These are phyloP conservation scores for Rhinolophus ferrumequinum DNA, from an alignment of 2,113 vertebrate species.

Conservation along the genomic window DNA sequence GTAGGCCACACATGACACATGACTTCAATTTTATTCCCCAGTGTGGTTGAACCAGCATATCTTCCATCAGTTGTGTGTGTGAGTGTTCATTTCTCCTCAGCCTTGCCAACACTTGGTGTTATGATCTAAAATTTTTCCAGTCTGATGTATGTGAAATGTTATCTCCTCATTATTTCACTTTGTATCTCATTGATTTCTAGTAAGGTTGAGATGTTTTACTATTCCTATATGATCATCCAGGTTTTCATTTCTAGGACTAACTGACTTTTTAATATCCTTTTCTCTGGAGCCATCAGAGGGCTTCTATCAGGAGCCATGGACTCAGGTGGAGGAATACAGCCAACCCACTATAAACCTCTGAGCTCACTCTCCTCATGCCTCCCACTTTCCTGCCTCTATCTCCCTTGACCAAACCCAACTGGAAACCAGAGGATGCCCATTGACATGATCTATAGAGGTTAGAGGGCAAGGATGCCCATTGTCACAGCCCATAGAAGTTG, in stretches of 20 bases:
- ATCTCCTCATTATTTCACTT: background rate
- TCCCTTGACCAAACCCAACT: background rate
- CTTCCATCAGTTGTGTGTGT: background rate
- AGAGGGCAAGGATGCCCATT: background rate
- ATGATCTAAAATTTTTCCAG: background rate
- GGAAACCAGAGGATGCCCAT: background rate
- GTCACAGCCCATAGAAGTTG: background rate
- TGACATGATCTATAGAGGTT: background rate
- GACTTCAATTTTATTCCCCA: background rate
- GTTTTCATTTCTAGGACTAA: background rate
- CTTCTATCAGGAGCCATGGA: background rate
- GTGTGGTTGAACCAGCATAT: background rate
- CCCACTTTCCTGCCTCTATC: background rate
- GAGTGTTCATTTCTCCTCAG: background rate
- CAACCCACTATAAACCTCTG: background rate
- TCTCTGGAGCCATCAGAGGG: background rate
- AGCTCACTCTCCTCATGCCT: background rate
- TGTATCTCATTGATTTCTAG: background rate
- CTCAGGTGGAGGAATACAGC: background rate
- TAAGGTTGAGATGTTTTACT: background rate
- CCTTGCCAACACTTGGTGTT: background rate
- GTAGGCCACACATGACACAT: background rate
- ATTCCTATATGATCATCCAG: background rate
- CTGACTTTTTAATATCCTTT: background rate
- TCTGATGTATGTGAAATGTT: background rate